Conservation (phyloP, 2,797 vertebrate genomes). For the Buceros bicornis region DNA sequence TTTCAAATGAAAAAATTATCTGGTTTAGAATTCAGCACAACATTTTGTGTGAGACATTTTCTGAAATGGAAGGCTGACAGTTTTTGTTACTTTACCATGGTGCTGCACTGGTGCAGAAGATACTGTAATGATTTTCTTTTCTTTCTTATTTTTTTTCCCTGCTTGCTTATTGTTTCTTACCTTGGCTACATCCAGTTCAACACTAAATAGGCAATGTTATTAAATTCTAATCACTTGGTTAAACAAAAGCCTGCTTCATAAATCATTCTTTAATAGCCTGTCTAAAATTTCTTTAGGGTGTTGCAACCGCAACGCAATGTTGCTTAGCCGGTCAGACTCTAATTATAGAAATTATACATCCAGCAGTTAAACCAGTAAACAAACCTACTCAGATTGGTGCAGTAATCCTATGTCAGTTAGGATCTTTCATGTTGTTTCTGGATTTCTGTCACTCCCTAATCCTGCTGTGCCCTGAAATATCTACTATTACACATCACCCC, state of each 20-base stretch:
- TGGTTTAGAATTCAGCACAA: not conserved
- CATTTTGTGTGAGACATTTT: not conserved
- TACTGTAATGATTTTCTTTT: not conserved
- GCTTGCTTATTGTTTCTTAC: constrained; percentile 28
- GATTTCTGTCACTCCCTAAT: constrained; percentile 14
- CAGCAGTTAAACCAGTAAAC: constrained; percentile 52
- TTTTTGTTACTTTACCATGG: not conserved
- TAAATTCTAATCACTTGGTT: constrained; percentile 80
- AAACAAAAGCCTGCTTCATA: constrained; percentile 79
- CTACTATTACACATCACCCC: not conserved
- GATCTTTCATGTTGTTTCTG: constrained; percentile 28
- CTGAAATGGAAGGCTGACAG: not conserved
- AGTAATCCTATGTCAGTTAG: constrained; percentile 16
- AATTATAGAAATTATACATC: constrained; percentile 72
- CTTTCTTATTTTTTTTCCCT: too few species aligned
- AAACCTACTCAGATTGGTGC: not conserved
- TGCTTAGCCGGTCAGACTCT: constrained; percentile 47
- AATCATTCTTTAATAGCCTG: constrained; percentile 80
- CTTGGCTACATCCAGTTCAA: constrained; percentile 53
- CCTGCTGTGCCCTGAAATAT: not conserved
- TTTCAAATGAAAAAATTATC: not conserved
- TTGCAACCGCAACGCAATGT: constrained; percentile 46
- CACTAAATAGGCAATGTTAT: constrained; percentile 70
- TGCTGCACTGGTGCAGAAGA: not conserved
- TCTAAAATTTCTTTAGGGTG: constrained; percentile 74